Evolutionary conservation across 2,113 vertebrate species (phyloP), one percentile per base, ranked within the genome.

Genomic region (Paracanthobrama guichenoti): DNA sequence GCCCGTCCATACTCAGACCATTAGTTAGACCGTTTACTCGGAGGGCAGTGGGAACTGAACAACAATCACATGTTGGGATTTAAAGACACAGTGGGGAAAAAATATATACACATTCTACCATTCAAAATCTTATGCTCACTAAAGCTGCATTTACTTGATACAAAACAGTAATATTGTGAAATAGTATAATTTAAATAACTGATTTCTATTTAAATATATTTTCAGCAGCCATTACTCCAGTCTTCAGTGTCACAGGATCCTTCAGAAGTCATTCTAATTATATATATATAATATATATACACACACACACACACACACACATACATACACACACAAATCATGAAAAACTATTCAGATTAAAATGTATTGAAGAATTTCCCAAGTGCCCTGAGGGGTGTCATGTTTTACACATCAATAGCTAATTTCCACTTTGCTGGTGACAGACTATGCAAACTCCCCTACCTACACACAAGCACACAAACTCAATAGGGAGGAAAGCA

Each of bases 21-120:
- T 95, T 97, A 42, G 93, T 88, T 84, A 95, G 94, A 79, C 96
- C 95, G 62, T 94, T 90, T 83, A 95, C 86, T 93, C 92, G 93
- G 62, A 95, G 88, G 67, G 95, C 93, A 82, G 95, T 93, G 87
- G 94, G 94, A 85, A 95, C 96, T 97, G 84, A 82, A 84, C 82
- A 87, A 71, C 26, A 71, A 16, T 57, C 11, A 26, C 14, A 69
- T 11, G n/a, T 26, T 18, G 64, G 50, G 28, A 87, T 22, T 76
- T 53, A 46, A 28, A 12, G 46, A 31, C 22, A 55, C 24, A 31
- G 11, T 72, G 12, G 3, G 12, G 6, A 24, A 12, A 46, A 73
- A 1, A 69, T 22, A 10, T 11, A 5, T 69, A 39, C 5, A 71
- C 39, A 44, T 11, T 11, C 6, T 24, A 59, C 20, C 8, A 5